Evolutionary conservation across 2,797 vertebrate genomes (phyloP), one percentile per base, ranked within the genome.

Genomic region (Eutrigla gurnardus): DNA sequence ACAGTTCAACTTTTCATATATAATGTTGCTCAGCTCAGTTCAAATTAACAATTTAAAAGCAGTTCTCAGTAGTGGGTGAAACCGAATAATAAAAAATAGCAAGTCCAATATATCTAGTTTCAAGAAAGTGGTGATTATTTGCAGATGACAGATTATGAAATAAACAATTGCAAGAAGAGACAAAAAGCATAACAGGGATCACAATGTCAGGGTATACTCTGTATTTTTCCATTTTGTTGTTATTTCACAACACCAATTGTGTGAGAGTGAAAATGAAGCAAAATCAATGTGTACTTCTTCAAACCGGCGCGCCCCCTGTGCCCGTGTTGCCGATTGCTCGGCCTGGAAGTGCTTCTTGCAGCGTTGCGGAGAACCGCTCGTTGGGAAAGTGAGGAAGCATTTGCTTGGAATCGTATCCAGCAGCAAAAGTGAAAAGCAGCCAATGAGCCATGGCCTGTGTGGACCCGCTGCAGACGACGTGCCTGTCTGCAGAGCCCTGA

Each of bases 11-110:
- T 62, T 63, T 64, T 15, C 39, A 18, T 18, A 40, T 14, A 17
- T 65, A 68, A 66, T 67, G 62, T 78, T 75, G 78, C 59, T 75
- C 54, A 47, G 77, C 72, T 63, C 25, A 60, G 36, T 70, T 83
- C 50, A 42, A 61, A 57, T 45, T 0, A 43, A 18, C 25, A 8
- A 6, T 14, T 45, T 77, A 13, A 37, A 68, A 37, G 43, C 47
- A 37, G 15, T 50, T 57, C 5, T 57, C 13, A 65, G 57, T 6
- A 5, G 7, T 36, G 39, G 17, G 37, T 58, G 32, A 61, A 57
- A 50, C 9, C 35, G 58, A 61, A 25, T 25, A 25, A 25, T 25
- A 25, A 25, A 25, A 25, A 25, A 25, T 25, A 53, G 55, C 3
- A 37, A 65, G 46, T 64, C 15, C 6, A 17, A 14, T 12, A 54